Evolutionary conservation across 2,888 invertebrate species (phyloP).

Genomic region (Stenodema calcarata): DNA sequence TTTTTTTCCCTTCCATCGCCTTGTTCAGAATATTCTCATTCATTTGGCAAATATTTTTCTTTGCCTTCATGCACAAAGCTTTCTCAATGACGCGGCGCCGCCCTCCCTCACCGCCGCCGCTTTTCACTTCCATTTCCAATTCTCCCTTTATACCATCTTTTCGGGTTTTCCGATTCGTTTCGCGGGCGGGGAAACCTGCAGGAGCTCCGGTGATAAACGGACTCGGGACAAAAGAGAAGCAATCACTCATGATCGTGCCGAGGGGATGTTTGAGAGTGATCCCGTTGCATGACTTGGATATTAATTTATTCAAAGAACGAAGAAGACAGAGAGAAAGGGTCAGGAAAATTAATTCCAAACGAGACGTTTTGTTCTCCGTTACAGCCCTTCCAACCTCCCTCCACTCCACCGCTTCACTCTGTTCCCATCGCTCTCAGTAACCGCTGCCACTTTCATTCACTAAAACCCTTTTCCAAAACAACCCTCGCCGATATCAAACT

Average conservation of each 20-base stretch:
- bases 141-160: background rate
- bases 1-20: no score
- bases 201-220: background rate
- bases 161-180: background rate
- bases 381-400: background rate
- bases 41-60: no score
- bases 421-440: background rate
- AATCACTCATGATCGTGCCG: conserved; percentile 14
- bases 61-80: no score
- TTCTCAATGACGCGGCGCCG: no score
- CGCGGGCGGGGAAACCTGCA: background rate
- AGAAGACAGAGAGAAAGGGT: background rate
- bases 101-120: no score
- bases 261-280: background rate
- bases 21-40: no score
- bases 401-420: no score
- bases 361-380: conserved; percentile 11
- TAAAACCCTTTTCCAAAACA: background rate
- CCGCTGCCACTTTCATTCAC: background rate
- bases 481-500: background rate
- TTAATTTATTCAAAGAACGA: conserved; percentile 3
- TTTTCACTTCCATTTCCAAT: no score
- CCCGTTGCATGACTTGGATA: conserved; percentile 23
- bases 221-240: conserved; percentile 8
- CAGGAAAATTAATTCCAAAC: background rate